A percentile compares a stretch with the other conserved stretches of the same genome.
Conservation (phyloP, 2,113 vertebrate species). For the Tetraodon nigroviridis region DNA sequence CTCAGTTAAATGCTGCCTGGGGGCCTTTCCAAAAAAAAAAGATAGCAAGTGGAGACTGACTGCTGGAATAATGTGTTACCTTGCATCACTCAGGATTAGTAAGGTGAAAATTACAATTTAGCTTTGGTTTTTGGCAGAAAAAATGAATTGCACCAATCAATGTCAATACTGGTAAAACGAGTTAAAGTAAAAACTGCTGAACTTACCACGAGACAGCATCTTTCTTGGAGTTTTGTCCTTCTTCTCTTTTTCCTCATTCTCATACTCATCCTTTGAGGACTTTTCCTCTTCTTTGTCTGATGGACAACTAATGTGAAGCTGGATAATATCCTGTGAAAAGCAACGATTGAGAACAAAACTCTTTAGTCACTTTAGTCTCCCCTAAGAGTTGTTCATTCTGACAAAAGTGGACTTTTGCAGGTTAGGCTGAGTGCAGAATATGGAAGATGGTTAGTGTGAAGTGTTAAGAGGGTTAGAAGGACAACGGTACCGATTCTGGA, state of each 20-base stretch:
- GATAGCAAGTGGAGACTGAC: no score
- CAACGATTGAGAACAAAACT: neutral
- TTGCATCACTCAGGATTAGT: neutral
- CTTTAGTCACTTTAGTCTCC: conserved; percentile 8
- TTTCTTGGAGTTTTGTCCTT: conserved; percentile 91
- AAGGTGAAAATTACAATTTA: conserved; percentile 1
- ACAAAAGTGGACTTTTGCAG: neutral
- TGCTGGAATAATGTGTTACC: no score
- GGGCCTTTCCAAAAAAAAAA: neutral
- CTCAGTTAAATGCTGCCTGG: conserved; percentile 33
- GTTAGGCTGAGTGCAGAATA: neutral
- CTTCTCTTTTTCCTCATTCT: conserved; percentile 96
- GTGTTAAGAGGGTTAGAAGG: conserved; percentile 18
- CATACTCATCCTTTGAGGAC: conserved; percentile 87
- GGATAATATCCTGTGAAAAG: conserved; percentile 86
- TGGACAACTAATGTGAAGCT: conserved; percentile 94
- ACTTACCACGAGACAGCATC: conserved; percentile 92
- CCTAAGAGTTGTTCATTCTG: neutral
- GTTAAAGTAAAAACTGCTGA: neutral
- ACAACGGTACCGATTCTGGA: conserved; percentile 75
- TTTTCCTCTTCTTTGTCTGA: conserved; percentile 98
- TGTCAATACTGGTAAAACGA: neutral
- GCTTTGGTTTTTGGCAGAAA: neutral
- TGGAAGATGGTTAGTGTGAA: conserved; percentile 2
- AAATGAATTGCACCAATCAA: no score